Evolutionary conservation across 2,888 invertebrate species (phyloP), one percentile per base, ranked within the genome.

Genomic region (Cacoxenus indagator): DNA sequence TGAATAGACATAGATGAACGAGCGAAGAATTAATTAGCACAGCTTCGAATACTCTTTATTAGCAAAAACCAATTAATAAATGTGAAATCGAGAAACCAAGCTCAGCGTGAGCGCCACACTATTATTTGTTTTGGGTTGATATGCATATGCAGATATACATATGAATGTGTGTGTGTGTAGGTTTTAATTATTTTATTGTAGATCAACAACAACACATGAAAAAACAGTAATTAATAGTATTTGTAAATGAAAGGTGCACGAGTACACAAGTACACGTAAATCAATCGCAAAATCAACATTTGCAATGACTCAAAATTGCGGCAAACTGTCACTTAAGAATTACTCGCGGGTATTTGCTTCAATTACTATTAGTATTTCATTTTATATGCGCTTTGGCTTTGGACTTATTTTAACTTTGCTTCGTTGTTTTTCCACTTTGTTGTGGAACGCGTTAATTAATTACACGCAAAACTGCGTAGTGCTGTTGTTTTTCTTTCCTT

Each of bases 51-150:
- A 19, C 22, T 51, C 51, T 51, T 51, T 51, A 51, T 51, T 51
- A 1, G 51, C 51, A 17, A 51, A 51, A 48, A 31, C 8, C 31
- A 31, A 59, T 59, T 17, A 59, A 59, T 37, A 59, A 59, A 59
- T 22, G 22, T 17, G 22, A 59, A 37, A 62, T 43, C 61, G 43
- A 43, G 43, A 43, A 14, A 11, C 43, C 24, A 43, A 43, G 24
- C 61, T 22, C 61, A 62, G 61, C 61, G 24, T 62, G 61, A 43
- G 24, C 61, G 26, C 61, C 43, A 62, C 61, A 45, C 45, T 43
- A 62, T 62, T 45, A 45, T 62, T 62, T 62, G 61, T 45, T 43
- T 62, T 62, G 6, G 22, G 9, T 51, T 51, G 22, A 51, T 19
- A 4, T 11, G 14, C 8, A 37, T 11, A 37, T 19, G 6, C n/a